phyloP scores from a whole-genome alignment of 1,140 invertebrate genomes.

The Trachelipus rathkii region DNA sequence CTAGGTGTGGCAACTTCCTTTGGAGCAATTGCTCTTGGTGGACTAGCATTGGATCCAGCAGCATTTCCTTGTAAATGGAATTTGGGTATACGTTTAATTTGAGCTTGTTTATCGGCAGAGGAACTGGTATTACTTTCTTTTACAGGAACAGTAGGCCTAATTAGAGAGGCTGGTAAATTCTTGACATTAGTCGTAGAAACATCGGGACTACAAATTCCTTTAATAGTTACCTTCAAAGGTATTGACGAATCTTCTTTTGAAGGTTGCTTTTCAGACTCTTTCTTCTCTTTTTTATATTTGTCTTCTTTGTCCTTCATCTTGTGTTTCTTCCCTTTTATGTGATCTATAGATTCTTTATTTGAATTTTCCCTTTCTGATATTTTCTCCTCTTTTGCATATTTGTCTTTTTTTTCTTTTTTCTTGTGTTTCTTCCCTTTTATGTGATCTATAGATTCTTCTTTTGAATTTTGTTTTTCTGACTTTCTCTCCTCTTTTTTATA shows the following conservation, averaged over 20 bases:
- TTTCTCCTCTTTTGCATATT: no score
- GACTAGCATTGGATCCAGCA: conserved; percentile 41
- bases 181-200: conserved; percentile 43
- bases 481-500: no score
- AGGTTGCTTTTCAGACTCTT: conserved; percentile 25
- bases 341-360: conserved; percentile 54
- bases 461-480: no score
- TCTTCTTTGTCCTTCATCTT: conserved; percentile 34
- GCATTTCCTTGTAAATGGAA: conserved; percentile 55
- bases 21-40: conserved; percentile 45
- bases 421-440: no score
- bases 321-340: conserved; percentile 47
- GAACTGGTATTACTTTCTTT: conserved; percentile 14
- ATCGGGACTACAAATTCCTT: conserved; percentile 52
- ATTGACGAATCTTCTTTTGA: conserved; percentile 47
- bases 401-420: no score
- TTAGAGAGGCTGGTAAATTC: conserved; percentile 47
- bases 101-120: conserved; percentile 47
- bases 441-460: no score
- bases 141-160: background rate
- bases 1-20: no score
- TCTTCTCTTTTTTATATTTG: conserved; percentile 35
- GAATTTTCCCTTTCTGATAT: conserved; percentile 41
- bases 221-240: conserved; percentile 64
- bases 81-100: conserved; percentile 62